These are phyloP conservation scores for Drosophila bifasciata DNA, from an alignment of 1,140 invertebrate species.

Conservation along the genomic window DNA sequence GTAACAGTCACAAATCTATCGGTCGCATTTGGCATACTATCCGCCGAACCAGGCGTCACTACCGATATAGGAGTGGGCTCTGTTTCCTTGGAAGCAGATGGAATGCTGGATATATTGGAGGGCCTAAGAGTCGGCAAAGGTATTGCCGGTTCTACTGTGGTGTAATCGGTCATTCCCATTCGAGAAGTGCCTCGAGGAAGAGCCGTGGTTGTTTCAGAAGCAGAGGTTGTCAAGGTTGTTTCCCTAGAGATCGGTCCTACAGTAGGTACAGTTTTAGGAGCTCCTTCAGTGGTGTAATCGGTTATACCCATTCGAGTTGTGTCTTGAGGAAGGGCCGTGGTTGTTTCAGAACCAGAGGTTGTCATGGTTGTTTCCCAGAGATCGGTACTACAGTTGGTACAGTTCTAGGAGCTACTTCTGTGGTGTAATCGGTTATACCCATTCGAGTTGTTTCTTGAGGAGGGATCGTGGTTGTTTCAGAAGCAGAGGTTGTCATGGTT, in stretches of 20 bases:
- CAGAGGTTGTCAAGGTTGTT: background rate
- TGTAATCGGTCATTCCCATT: background rate
- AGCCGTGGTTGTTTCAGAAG: background rate
- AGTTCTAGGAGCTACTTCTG: too few relatives aligned
- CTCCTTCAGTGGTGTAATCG: background rate
- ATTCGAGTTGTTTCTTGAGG: too few relatives aligned
- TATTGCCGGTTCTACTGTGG: background rate
- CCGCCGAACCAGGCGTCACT: slow-evolving; percentile 10
- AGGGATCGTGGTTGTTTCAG: too few relatives aligned
- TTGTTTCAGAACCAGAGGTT: too few relatives aligned
- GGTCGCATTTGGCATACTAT: slow-evolving; percentile 28
- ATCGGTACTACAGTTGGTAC: too few relatives aligned
- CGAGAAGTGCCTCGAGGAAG: background rate
- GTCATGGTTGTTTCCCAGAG: too few relatives aligned
- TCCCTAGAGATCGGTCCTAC: too few relatives aligned
- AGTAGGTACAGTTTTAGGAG: background rate
- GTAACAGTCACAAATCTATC: slow-evolving; percentile 11
- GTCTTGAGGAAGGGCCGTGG: background rate
- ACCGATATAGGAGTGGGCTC: slow-evolving; percentile 24
- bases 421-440: too few relatives aligned
- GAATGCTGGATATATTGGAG: background rate
- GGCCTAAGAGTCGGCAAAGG: too few relatives aligned
- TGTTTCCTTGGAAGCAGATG: background rate
- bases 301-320: background rate
- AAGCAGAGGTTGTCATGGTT: too few relatives aligned